phyloP scores from a whole-genome alignment of 2,888 invertebrate genomes.

The Pinctada fucata region DNA sequence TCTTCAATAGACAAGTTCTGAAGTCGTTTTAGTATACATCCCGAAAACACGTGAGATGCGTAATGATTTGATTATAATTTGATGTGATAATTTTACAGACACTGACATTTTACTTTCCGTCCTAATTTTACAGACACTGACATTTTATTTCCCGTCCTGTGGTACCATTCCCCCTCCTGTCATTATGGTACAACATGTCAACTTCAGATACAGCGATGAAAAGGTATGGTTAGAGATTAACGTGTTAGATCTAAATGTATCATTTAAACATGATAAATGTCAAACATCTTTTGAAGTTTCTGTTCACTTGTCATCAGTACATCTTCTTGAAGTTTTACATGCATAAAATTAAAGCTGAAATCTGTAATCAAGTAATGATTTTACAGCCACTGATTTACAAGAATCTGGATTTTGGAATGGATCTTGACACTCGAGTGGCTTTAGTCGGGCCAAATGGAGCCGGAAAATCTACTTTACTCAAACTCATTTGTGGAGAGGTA shows the following conservation, averaged over 20 bases:
- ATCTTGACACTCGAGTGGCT: conserved; percentile 95
- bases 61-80: too few relatives aligned
- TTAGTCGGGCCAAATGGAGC: conserved; percentile 98
- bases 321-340: background rate
- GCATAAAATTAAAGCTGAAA: too few relatives aligned
- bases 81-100: conserved; percentile 69
- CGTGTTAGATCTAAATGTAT: too few relatives aligned
- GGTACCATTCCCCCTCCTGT: conserved; percentile 98
- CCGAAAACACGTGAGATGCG: too few relatives aligned
- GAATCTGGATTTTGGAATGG: conserved; percentile 98
- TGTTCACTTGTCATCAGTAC: background rate
- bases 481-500: conserved; percentile 95
- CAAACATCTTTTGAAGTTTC: background rate
- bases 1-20: too few relatives aligned
- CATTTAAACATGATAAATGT: too few relatives aligned
- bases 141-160: conserved; percentile 95
- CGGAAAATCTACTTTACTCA: conserved; percentile 97
- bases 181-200: conserved; percentile 99
- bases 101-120: conserved; percentile 90
- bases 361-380: too few relatives aligned
- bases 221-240: conserved; percentile 75
- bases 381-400: conserved; percentile 92
- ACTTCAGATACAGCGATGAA: conserved; percentile 90
- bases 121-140: conserved; percentile 71
- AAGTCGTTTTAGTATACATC: too few relatives aligned